A percentile compares a stretch with the other conserved stretches of the same genome.
phyloP scores from a whole-genome alignment of 2,888 invertebrate species.

The Drosophila buzzatii region DNA sequence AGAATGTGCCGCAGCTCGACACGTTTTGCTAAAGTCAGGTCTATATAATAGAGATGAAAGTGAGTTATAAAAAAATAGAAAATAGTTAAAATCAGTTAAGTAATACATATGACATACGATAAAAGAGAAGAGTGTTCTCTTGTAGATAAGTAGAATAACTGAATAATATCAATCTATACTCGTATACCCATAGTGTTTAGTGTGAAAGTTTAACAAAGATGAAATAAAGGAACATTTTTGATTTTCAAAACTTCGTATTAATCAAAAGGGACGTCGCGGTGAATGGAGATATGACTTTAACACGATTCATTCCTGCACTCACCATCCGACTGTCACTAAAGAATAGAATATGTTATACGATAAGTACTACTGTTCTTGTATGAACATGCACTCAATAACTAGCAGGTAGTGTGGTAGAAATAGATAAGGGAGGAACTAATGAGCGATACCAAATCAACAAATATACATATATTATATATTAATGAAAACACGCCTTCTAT shows the following conservation, averaged over 20 bases:
- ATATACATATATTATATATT: no score
- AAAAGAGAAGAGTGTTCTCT: not conserved
- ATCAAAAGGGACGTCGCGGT: no score
- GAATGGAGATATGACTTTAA: not conserved
- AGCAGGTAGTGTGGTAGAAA: no score
- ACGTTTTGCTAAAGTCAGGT: slow-evolving; percentile 7
- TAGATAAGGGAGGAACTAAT: no score
- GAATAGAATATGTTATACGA: not conserved
- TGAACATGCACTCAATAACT: no score
- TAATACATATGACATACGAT: not conserved
- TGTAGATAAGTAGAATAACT: not conserved
- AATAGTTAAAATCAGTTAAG: no score
- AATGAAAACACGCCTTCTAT: no score
- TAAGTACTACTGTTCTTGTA: not conserved
- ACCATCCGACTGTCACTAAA: not conserved
- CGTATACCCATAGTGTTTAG: not conserved
- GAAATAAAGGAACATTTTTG: not conserved
- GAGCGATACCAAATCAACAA: no score
- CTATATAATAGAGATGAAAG: not conserved
- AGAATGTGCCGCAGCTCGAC: slow-evolving; percentile 19
- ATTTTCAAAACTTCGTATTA: no score
- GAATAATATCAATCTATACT: not conserved
- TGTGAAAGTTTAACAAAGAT: not conserved
- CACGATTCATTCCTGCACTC: not conserved
- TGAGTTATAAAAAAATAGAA: not conserved